Evolutionary conservation across 2,888 invertebrate species (phyloP).

Genomic region (Apotomis betuletana): DNA sequence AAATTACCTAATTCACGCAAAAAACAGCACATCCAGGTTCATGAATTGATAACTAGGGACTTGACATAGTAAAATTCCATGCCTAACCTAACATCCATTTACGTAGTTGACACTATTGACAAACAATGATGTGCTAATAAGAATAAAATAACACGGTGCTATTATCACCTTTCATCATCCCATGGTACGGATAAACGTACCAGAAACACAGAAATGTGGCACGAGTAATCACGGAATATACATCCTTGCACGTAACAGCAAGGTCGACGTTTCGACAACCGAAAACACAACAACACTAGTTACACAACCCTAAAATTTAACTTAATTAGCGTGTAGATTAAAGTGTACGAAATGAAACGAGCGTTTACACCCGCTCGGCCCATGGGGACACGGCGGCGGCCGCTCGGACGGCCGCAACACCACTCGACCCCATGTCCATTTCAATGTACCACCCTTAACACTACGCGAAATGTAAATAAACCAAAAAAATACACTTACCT

Average conservation of each 20-base stretch:
- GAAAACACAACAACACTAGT: conserved; percentile 65
- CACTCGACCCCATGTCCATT: conserved; percentile 67
- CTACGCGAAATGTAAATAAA: conserved; percentile 78
- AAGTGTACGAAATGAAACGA: conserved; percentile 46
- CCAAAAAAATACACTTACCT: conserved; percentile 75
- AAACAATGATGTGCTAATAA: conserved; percentile 46
- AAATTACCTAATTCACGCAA: background rate
- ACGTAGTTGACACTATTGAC: conserved; percentile 39
- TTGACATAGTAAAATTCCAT: conserved; percentile 35
- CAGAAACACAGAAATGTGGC: conserved; percentile 19
- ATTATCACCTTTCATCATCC: conserved; percentile 43
- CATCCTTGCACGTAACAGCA: conserved; percentile 53
- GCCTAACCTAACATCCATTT: conserved; percentile 39
- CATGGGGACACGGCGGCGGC: conserved; percentile 59
- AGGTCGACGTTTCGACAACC: conserved; percentile 63
- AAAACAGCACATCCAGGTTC: background rate
- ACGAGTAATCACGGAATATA: conserved; percentile 51
- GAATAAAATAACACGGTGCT: conserved; percentile 46
- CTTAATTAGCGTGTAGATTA: conserved; percentile 39
- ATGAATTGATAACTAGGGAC: conserved; percentile 8
- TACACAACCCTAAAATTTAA: conserved; percentile 64
- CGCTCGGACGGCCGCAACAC: conserved; percentile 62
- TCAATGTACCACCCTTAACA: conserved; percentile 65
- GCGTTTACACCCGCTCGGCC: conserved; percentile 55
- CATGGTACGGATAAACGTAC: conserved; percentile 19